Evolutionary conservation across 2,888 invertebrate species (phyloP).

Genomic region (Muscina levida): DNA sequence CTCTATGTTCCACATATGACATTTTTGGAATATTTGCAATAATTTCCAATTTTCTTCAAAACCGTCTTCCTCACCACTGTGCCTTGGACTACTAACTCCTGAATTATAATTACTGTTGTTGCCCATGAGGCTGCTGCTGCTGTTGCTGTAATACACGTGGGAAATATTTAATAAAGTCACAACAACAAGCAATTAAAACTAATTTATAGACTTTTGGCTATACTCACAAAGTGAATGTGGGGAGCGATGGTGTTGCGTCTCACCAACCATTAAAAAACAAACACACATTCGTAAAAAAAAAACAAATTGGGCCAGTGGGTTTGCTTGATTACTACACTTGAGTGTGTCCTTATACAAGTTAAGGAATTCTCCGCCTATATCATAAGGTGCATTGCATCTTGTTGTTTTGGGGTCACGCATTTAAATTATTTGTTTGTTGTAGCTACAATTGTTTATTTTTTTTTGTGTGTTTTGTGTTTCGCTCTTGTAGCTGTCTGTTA

Average conservation of each 20-base stretch:
- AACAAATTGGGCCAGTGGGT: background rate
- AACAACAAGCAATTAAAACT: slow-evolving; percentile 58
- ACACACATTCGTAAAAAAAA: slow-evolving; percentile 2
- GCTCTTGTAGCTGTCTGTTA: background rate
- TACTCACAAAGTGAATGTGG: background rate
- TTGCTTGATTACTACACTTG: background rate
- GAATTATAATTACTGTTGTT: slow-evolving; percentile 8
- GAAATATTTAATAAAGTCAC: slow-evolving; percentile 60
- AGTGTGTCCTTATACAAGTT: too few species aligned
- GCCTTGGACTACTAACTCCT: slow-evolving; percentile 9
- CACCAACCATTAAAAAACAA: slow-evolving; percentile 10
- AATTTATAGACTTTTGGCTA: slow-evolving; percentile 44
- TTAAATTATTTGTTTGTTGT: slow-evolving; percentile 37
- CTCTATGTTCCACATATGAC: too few species aligned
- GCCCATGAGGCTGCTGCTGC: slow-evolving; percentile 6
- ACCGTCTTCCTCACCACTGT: background rate
- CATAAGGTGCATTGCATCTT: slow-evolving; percentile 38
- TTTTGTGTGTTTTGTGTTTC: background rate
- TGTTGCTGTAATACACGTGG: slow-evolving; percentile 52
- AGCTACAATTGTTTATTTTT: background rate
- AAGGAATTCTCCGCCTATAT: slow-evolving; percentile 17
- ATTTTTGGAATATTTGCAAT: too few species aligned
- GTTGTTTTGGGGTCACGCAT: slow-evolving; percentile 54
- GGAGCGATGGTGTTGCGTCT: slow-evolving; percentile 16
- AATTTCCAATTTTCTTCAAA: too few species aligned